Base-by-base conservation (phyloP, 2,113 vertebrate genomes). In the Stomatorhinus ivindoensis region DNA sequence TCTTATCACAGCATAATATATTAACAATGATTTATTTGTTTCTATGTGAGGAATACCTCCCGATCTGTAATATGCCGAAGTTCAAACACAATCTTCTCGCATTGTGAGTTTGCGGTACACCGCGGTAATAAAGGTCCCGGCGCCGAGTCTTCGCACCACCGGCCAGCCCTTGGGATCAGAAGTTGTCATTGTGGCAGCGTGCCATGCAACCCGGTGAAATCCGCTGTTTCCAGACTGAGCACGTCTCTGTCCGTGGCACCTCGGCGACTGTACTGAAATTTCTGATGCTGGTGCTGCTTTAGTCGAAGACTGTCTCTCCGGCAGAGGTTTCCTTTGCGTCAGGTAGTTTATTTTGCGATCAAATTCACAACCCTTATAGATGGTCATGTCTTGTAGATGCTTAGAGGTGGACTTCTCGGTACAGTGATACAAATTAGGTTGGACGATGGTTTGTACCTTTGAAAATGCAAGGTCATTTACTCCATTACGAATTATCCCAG, bases 401-500 rank as follows among this genome's bases (percentile, higher is more conserved):
- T 84, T 84, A 47, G 82, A 47, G 44, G 15, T 84, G 42, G 82
- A 24, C 82, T n/a, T 84, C 21, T 47, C 21, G 3, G 3, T 42
- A 19, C 4, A 84, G 44, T 24, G 15, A 10, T 47, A 46, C 82
- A 84, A 47, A 84, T 84, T 84, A 47, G 21, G 82, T 19, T 44
- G 21, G 42, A 21, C 19, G 82, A 84, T n/a, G 10, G 21, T 27
- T 46, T 84, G 44, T 84, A 53, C 85, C 48, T 31, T 8, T 53
- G 48, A 35, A 53, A 86, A 86, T 15, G n/a, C 85, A 86, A 86
- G 85, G 46, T 86, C 85, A 86, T 51, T 69, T 69, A 69, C 10
- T 69, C n/a, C 10, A 69, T 69, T 69, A 48, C 35, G 48, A 53
- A 86, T 86, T 35, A 35, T 47, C 6, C 15, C 48, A 48, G 24